These are phyloP conservation scores for Falco rusticolus DNA, from an alignment of 2,797 vertebrate species.

Conservation along the genomic window DNA sequence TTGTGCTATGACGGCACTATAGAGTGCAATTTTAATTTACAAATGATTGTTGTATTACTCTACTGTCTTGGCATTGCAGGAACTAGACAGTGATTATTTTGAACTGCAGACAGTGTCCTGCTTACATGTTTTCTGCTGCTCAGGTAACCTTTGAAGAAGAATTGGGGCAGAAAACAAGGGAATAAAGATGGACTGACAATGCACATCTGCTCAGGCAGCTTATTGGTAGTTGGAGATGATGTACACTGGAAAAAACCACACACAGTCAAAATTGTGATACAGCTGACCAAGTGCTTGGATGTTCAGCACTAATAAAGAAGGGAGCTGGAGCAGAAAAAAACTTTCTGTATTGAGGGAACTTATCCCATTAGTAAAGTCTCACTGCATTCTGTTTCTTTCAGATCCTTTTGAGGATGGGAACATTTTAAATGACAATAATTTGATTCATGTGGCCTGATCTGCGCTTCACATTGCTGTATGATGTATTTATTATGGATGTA, in stretches of 20 bases:
- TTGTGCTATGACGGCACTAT: not conserved
- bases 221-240: not conserved
- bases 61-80: not conserved
- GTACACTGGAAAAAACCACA: not conserved
- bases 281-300: not conserved
- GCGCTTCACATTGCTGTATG: not conserved
- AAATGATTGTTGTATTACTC: not conserved
- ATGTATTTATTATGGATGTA: not conserved
- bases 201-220: not conserved
- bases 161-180: not conserved
- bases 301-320: not conserved
- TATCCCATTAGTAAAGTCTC: not conserved
- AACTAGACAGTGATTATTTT: not conserved
- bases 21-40: not conserved
- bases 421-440: not conserved
- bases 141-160: conserved; percentile 17
- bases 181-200: not conserved
- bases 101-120: not conserved
- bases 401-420: not conserved
- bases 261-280: not conserved
- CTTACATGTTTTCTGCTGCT: not conserved
- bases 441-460: not conserved
- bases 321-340: not conserved
- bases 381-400: not conserved
- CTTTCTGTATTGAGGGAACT: not conserved